Percentiles rank a stretch among this genome's conserved stretches.
Conservation (phyloP, 1,140 invertebrate genomes). For the Saxidomus purpurata region DNA sequence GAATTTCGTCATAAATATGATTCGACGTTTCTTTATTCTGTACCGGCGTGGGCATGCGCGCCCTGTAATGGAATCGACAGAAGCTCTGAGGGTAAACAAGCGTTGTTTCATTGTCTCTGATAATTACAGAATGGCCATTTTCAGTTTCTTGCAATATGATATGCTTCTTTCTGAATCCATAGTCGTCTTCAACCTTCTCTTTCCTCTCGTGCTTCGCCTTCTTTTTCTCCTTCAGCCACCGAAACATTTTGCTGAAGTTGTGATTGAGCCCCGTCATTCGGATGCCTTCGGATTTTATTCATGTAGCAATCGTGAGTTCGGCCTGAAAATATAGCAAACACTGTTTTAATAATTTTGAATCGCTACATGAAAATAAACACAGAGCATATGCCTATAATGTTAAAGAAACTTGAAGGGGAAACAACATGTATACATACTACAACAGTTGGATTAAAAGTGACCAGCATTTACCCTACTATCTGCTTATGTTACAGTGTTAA, state of each 20-base stretch:
- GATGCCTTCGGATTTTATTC: background rate
- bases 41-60: constrained; percentile 56
- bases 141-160: constrained; percentile 58
- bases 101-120: constrained; percentile 58
- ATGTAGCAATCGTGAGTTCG: background rate
- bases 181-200: constrained; percentile 53
- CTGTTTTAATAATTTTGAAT: no score
- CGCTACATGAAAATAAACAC: no score
- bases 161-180: constrained; percentile 64
- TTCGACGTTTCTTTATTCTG: constrained; percentile 55
- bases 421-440: no score
- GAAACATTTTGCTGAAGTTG: constrained; percentile 52
- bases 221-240: constrained; percentile 58
- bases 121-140: constrained; percentile 58
- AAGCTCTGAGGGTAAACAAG: constrained; percentile 56
- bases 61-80: constrained; percentile 25
- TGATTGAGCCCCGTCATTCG: constrained; percentile 51
- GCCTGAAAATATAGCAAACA: background rate
- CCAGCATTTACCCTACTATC: no score
- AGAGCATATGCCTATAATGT: no score
- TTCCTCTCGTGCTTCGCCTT: constrained; percentile 45
- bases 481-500: no score
- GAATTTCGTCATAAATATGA: constrained; percentile 67
- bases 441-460: no score
- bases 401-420: no score